Evolutionary conservation across 2,113 vertebrate genomes (phyloP), one percentile per base, ranked within the genome.

Genomic region (Callaeas wilsoni): DNA sequence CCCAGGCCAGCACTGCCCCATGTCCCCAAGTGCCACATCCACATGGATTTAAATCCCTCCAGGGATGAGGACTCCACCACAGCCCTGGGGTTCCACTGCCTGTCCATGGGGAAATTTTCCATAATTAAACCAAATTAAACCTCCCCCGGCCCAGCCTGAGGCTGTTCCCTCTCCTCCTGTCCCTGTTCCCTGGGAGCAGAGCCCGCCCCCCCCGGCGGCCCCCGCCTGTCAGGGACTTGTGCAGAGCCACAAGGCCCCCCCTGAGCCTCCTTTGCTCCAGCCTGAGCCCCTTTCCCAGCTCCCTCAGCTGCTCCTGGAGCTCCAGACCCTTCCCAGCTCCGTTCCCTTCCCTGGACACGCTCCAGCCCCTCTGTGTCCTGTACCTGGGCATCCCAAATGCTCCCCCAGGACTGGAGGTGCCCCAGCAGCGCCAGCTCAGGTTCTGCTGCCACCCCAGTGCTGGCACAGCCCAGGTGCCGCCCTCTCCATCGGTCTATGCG

Each of bases 51-150:
- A 22, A 81, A 88, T 37, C 27, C 59, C 44, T 9, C 0, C 50
- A 23, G 37, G 26, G 6, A 23, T 12, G 42, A 26, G 18, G 0
- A 35, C 8, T 46, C 10, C 56, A 55, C 0, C 3, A 3, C 11
- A 18, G 30, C 37, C 35, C 44, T 50, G 44, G 7, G 12, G 2
- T 55, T 27, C 11, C 33, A 23, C 2, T 4, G 14, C 33, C 42
- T 23, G 26, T 0, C n/a, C n/a, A n/a, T n/a, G n/a, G n/a, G n/a
- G n/a, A n/a, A n/a, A n/a, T n/a, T n/a, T n/a, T n/a, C n/a, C n/a
- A n/a, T n/a, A n/a, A n/a, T n/a, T n/a, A n/a, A n/a, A n/a, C n/a
- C n/a, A n/a, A 14, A 2, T 7, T 18, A 4, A 59, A 4, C 29
- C 1, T n/a, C 3, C 16, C 52, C 80, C 44, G 80, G 65, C 47